Conservation (phyloP, 2,888 invertebrate genomes). For the Cremastobaeus sp. region DNA sequence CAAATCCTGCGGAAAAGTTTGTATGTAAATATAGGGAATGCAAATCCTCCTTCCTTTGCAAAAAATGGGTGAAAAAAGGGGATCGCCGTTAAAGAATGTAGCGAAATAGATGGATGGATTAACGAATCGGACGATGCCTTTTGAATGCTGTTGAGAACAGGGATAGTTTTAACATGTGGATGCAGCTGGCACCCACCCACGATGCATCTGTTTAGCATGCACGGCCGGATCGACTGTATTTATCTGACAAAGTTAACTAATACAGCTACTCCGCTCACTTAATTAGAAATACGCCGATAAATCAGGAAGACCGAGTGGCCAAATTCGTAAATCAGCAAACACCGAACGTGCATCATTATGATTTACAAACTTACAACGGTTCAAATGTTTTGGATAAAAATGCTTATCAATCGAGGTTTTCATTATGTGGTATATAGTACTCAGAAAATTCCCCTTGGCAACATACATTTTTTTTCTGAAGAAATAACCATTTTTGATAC, state of each 20-base stretch:
- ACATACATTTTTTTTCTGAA: too few species aligned
- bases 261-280: slow-evolving; percentile 70
- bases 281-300: slow-evolving; percentile 74
- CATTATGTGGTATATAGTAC: too few species aligned
- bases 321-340: slow-evolving; percentile 43
- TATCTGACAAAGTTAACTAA: slow-evolving; percentile 76
- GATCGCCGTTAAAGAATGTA: slow-evolving; percentile 27
- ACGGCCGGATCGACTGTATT: slow-evolving; percentile 68
- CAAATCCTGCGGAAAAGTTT: slow-evolving; percentile 16
- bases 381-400: neutral
- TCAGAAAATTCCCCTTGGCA: too few species aligned
- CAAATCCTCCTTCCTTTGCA: slow-evolving; percentile 5
- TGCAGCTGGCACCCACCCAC: slow-evolving; percentile 74
- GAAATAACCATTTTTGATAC: too few species aligned
- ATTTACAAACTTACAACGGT: neutral
- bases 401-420: neutral
- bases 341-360: slow-evolving; percentile 21
- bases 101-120: slow-evolving; percentile 60
- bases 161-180: slow-evolving; percentile 60
- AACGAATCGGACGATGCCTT: slow-evolving; percentile 65
- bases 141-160: slow-evolving; percentile 32
- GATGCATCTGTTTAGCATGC: slow-evolving; percentile 75
- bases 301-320: slow-evolving; percentile 54
- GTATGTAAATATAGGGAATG: slow-evolving; percentile 30
- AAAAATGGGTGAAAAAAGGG: slow-evolving; percentile 36